phyloP scores from a whole-genome alignment of 2,888 invertebrate genomes.

The Muscina levida region DNA sequence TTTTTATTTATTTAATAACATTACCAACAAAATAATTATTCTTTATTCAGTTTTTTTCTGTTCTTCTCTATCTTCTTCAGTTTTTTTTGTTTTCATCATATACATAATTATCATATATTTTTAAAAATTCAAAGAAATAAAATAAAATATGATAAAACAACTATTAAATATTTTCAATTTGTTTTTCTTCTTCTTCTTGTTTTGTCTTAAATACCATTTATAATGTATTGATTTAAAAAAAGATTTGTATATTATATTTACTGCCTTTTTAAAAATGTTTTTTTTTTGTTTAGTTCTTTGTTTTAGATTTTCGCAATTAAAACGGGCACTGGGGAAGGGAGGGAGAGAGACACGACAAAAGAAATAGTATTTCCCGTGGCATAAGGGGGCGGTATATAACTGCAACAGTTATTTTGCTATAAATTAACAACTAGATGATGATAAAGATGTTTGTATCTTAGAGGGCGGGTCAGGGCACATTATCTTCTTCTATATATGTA shows the following conservation, averaged over 20 bases:
- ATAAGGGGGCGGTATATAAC: background rate
- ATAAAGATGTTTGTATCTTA: too few relatives aligned
- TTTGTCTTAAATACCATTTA: conserved; percentile 60
- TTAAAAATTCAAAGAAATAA: conserved; percentile 53
- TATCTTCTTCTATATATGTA: background rate
- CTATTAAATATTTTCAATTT: conserved; percentile 46
- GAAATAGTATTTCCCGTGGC: too few relatives aligned
- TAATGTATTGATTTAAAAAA: conserved; percentile 52
- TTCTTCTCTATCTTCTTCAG: conserved; percentile 45
- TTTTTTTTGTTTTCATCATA: conserved; percentile 31
- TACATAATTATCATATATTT: conserved; percentile 51
- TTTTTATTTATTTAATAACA: conserved; percentile 76
- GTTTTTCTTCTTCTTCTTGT: background rate
- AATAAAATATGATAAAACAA: conserved; percentile 59
- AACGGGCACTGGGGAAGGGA: conserved; percentile 60
- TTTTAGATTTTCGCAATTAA: conserved; percentile 40
- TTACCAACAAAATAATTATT: conserved; percentile 76
- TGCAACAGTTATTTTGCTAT: conserved; percentile 12
- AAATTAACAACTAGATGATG: conserved; percentile 42
- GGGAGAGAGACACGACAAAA: conserved; percentile 41
- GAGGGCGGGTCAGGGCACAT: background rate
- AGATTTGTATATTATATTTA: conserved; percentile 44
- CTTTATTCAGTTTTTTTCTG: conserved; percentile 38
- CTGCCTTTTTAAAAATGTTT: conserved; percentile 45
- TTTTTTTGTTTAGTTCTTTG: background rate